Percentiles rank a stretch among this genome's conserved stretches.
Conservation (phyloP, 2,113 vertebrate species). For the Otolemur garnettii region DNA sequence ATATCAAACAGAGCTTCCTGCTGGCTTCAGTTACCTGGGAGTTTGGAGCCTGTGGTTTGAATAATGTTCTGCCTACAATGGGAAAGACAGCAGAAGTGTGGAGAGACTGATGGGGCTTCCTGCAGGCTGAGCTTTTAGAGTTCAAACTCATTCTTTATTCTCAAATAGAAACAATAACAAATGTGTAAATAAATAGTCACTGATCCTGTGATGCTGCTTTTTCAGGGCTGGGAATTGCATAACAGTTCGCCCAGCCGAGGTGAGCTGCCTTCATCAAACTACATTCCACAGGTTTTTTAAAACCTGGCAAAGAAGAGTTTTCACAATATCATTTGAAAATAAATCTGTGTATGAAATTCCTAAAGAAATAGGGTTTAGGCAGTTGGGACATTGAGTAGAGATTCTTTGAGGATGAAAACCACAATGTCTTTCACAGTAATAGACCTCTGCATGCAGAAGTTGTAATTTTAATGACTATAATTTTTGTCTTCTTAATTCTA, state of each 20-base stretch:
- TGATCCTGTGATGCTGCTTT: constrained; percentile 86
- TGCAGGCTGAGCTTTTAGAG: constrained; percentile 88
- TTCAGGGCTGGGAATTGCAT: constrained; percentile 79
- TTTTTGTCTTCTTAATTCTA: not conserved
- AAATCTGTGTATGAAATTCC: constrained; percentile 38
- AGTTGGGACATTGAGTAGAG: not conserved
- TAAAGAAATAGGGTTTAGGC: constrained; percentile 43
- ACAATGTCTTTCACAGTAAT: not conserved
- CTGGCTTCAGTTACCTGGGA: constrained; percentile 97
- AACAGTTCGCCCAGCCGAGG: constrained; percentile 56
- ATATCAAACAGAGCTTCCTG: constrained; percentile 91
- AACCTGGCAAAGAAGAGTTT: not conserved
- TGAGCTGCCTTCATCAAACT: not conserved
- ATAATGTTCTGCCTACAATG: constrained; percentile 95
- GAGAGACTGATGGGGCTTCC: constrained; percentile 97
- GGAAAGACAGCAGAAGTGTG: constrained; percentile 99
- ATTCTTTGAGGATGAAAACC: not conserved
- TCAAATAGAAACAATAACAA: constrained; percentile 86
- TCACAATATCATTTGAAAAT: constrained; percentile 50
- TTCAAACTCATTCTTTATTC: constrained; percentile 90
- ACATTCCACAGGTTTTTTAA: not conserved
- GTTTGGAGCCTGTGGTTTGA: constrained; percentile 92
- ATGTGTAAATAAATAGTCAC: constrained; percentile 89
- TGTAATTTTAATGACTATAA: not conserved
- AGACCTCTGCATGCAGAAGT: not conserved